Base-by-base conservation (phyloP, 1,140 invertebrate species). In the Heliothis subflexa region DNA sequence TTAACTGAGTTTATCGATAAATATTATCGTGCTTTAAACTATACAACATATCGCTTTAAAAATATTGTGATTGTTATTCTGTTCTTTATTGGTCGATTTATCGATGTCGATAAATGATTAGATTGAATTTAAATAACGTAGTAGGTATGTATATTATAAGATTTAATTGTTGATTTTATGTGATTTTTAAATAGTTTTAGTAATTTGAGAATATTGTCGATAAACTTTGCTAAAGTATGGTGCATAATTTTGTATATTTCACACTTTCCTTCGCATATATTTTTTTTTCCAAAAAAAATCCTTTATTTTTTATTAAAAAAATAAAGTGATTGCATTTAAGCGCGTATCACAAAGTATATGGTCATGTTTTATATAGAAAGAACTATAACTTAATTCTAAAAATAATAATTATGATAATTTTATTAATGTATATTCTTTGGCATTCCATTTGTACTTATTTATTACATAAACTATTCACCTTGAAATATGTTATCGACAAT, bases 131-230 rank as follows among this genome's bases (percentile, higher is more conserved):
- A 62, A 33, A 45, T 50, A 50, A 64, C 73, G 40, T 75, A 62
- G 57, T 47, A 33, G 25, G 61, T 28, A 16, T 70, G 61, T 28
- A 16, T 70, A 74, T 16, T 18, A 18, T 75, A 75, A 75, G 57
- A 25, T 61, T 62, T 25, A 74, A 75, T 16, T 75, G 73, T 75
- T 74, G 71, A 74, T 61, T 74, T 74, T 52, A 40, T 62, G 73
- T 75, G 47, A 75, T 75, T 75, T 73, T 64, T 75, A 75, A 62
- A 50, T 75, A 49, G n/a, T 64, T 14, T 52, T 62, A 75, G 45
- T 75, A 40, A 33, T 75, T 68, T 68, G 64, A 52, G 18, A 9
- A 50, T 50, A 68, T 14, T 68, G 45, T 68, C 64, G 33, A 33
- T 62, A 62, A n/a, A 14, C 12, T 5, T 33, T 33, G 3, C 33